Conservation (phyloP, 2,888 invertebrate species). For the Callinectes sapidus region DNA sequence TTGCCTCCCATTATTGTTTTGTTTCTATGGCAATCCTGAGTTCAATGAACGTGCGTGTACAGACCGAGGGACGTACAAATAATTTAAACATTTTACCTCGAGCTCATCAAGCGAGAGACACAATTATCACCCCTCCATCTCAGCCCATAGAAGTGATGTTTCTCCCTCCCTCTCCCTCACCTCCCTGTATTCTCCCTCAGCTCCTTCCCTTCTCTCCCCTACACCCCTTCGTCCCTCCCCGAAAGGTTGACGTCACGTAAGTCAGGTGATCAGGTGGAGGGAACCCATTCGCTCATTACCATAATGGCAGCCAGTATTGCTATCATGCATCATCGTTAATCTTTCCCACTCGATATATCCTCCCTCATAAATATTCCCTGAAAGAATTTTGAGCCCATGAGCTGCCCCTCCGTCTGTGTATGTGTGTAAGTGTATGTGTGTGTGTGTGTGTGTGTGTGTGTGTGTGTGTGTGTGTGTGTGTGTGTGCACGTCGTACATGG, state of each 20-base stretch:
- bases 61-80: slow-evolving; percentile 15
- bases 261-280: slow-evolving; percentile 50
- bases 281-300: slow-evolving; percentile 62
- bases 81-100: slow-evolving; percentile 16
- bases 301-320: slow-evolving; percentile 62
- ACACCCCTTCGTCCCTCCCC: neutral
- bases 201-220: neutral
- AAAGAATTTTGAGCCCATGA: slow-evolving; percentile 56
- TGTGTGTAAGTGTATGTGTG: slow-evolving; percentile 45
- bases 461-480: slow-evolving; percentile 36
- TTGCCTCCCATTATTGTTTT: neutral
- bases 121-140: neutral
- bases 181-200: neutral
- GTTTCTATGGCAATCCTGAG: slow-evolving; percentile 27
- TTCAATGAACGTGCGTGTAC: slow-evolving; percentile 33
- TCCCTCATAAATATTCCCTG: slow-evolving; percentile 51
- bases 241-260: slow-evolving; percentile 47
- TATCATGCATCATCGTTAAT: slow-evolving; percentile 62
- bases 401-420: slow-evolving; percentile 29
- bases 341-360: slow-evolving; percentile 61
- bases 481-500: neutral
- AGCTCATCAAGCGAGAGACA: slow-evolving; percentile 16
- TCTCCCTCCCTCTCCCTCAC: no score
- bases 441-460: slow-evolving; percentile 42
- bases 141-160: neutral